phyloP scores from a whole-genome alignment of 2,888 invertebrate species.

The Leptopilina drosophilae region DNA sequence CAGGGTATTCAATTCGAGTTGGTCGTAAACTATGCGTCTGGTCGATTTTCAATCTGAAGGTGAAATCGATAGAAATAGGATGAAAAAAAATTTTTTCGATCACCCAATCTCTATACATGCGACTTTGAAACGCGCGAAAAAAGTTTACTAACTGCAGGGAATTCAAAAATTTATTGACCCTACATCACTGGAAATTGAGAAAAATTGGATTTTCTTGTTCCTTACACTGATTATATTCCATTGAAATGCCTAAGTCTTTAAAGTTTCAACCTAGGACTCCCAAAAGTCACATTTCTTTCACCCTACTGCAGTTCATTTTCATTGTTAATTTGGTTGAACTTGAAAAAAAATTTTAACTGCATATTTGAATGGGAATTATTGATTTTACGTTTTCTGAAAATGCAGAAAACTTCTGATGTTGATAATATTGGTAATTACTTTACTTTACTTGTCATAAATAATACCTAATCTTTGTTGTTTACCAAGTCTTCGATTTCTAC shows the following conservation, averaged over 20 bases:
- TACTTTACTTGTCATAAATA: too few relatives aligned
- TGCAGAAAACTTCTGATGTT: too few relatives aligned
- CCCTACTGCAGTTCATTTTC: not conserved
- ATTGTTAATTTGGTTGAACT: not conserved
- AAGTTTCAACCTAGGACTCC: not conserved
- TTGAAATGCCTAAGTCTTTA: conserved; percentile 1
- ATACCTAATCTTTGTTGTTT: too few relatives aligned
- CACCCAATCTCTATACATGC: conserved; percentile 1
- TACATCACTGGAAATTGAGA: conserved; percentile 14
- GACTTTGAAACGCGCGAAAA: not conserved
- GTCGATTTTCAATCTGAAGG: conserved; percentile 57
- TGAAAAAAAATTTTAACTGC: too few relatives aligned
- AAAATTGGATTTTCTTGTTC: conserved; percentile 25
- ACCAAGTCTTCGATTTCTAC: too few relatives aligned
- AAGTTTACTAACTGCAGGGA: conserved; percentile 13
- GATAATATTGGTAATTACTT: too few relatives aligned
- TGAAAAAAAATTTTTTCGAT: conserved; percentile 12
- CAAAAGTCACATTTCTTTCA: not conserved
- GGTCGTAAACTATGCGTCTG: conserved; percentile 55
- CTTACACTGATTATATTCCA: not conserved
- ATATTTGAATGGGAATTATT: too few relatives aligned
- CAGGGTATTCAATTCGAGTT: conserved; percentile 32
- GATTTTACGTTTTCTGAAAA: too few relatives aligned
- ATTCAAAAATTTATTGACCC: conserved; percentile 30
- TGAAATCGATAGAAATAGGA: conserved; percentile 36